Evolutionary conservation across 2,888 invertebrate genomes (phyloP), one percentile per base, ranked within the genome.

Genomic region (Fragum fragum): DNA sequence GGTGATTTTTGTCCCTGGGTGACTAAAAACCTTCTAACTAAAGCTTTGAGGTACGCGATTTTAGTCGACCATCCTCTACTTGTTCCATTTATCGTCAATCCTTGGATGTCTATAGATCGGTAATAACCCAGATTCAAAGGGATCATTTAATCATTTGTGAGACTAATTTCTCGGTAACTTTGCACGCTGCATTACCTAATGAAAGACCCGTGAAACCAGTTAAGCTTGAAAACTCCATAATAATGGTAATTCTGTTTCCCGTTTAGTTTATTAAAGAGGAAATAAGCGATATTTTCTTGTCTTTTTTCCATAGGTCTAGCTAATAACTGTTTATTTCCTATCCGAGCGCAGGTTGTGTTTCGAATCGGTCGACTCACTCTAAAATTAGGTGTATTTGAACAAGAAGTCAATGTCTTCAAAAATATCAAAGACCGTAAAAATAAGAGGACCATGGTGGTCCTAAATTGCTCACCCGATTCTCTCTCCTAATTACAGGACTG

Each of bases 221-320:
- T 47, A 47, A 47, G 47, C 47, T 47, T 47, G 47, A 47, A 47
- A 47, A 47, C 47, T 47, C 47, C n/a, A 47, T 47, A 47, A 47
- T 47, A 47, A 47, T 47, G 47, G 47, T n/a, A 47, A 47, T 47
- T 47, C 47, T 9, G 47, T 47, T 3, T 14, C 14, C 16, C 47
- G 47, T 14, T 47, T 47, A 47, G 47, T n/a, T 47, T 47, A 47
- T 47, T 47, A 47, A 47, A 47, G 47, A 47, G 47, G 47, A 47
- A 47, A 47, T 47, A 47, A 47, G n/a, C 47, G 47, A 47, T 47
- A 47, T 47, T 47, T 47, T n/a, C 47, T 47, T 47, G 47, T 47
- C 14, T 47, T 47, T 47, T 9, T 9, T 47, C 7, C n/a, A 3
- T 14, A 14, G 14, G 47, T 47, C 47, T 18, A n/a, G 47, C 47